Evolutionary conservation across 2,113 vertebrate genomes (phyloP).

Genomic region (Athene cunicularia): DNA sequence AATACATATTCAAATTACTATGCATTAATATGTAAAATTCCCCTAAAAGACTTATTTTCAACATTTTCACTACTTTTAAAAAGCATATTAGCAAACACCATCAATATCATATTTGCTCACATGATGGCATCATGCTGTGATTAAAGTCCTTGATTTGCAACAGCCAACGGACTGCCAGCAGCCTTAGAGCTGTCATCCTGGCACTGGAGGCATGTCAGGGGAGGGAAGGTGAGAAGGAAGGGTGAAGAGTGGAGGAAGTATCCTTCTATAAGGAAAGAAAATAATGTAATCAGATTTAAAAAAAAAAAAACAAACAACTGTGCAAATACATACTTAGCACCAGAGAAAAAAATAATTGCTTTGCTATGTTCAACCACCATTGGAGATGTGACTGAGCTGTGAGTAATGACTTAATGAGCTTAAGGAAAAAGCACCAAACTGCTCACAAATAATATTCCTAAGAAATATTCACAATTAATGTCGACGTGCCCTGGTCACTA

Average conservation of each 20-base stretch:
- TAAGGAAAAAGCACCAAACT: neutral
- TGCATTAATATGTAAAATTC: neutral
- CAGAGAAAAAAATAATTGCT: neutral
- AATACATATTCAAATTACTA: neutral
- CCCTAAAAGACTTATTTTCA: neutral
- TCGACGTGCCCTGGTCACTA: neutral
- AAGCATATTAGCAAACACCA: neutral
- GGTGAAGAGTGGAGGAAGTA: neutral
- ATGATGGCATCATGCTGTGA: constrained; percentile 1
- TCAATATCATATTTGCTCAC: constrained; percentile 23
- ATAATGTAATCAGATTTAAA: neutral
- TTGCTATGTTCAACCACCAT: neutral
- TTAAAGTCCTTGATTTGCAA: constrained; percentile 13
- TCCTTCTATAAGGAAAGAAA: neutral
- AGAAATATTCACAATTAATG: neutral
- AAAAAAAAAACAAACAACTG: neutral
- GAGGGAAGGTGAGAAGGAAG: neutral
- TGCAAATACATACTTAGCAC: neutral
- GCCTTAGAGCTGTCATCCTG: neutral
- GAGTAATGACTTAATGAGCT: neutral
- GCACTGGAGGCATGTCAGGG: neutral
- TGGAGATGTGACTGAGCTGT: neutral
- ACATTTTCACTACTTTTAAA: neutral
- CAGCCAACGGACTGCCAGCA: neutral
- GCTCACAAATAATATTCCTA: neutral